Evolutionary conservation across 2,113 vertebrate genomes (phyloP).

Genomic region (Dolichotis patagonum): DNA sequence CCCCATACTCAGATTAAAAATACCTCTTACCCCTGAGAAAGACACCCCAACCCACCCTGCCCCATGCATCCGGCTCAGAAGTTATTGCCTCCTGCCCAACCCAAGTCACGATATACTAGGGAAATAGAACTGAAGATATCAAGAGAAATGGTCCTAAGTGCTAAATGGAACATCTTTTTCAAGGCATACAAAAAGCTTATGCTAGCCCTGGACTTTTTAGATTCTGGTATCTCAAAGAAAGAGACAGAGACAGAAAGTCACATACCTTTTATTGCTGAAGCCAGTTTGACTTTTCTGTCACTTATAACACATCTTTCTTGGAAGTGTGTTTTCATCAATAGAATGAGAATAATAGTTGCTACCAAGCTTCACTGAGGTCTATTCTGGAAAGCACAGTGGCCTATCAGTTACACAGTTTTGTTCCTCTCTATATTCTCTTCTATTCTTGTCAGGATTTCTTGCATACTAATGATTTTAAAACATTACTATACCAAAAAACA

Average conservation of each 20-base stretch:
- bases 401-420: constrained; percentile 36
- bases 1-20: neutral
- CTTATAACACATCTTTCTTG: neutral
- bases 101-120: neutral
- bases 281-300: constrained; percentile 1
- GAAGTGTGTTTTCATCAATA: constrained; percentile 15
- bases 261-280: neutral
- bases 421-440: constrained; percentile 41
- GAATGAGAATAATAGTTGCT: constrained; percentile 26
- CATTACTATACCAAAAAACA: constrained; percentile 61
- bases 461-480: constrained; percentile 50
- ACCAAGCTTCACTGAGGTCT: neutral
- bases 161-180: neutral
- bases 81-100: neutral
- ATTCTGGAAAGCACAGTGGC: constrained; percentile 19
- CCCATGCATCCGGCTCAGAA: neutral
- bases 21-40: neutral
- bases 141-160: neutral
- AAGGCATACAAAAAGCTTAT: neutral
- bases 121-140: neutral
- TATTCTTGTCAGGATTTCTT: constrained; percentile 34
- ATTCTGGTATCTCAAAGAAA: constrained; percentile 1
- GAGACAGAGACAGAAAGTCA: neutral
- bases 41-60: neutral
- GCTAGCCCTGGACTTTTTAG: constrained; percentile 4